phyloP scores from a whole-genome alignment of 2,113 vertebrate species.

The Silurus glanis region DNA sequence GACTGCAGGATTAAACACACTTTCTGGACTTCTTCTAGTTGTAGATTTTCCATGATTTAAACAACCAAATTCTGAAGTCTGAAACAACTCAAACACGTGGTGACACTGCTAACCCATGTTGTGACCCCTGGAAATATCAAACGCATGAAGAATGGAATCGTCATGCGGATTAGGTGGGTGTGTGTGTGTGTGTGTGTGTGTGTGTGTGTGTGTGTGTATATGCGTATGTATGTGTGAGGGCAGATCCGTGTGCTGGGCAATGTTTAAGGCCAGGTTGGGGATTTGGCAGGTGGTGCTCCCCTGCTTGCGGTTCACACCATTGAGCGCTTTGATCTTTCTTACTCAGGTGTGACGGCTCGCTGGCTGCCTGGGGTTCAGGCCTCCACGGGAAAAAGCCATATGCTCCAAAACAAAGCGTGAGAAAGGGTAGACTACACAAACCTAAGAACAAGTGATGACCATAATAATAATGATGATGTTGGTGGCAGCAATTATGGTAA shows the following conservation, averaged over 20 bases:
- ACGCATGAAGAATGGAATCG: constrained; percentile 62
- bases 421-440: constrained; percentile 64
- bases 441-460: constrained; percentile 47
- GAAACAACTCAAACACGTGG: constrained; percentile 41
- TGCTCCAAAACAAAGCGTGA: constrained; percentile 66
- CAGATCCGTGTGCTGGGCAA: constrained; percentile 22
- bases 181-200: constrained; percentile 17
- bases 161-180: constrained; percentile 53
- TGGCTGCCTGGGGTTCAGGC: constrained; percentile 57
- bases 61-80: constrained; percentile 55
- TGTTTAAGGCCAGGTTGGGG: constrained; percentile 23
- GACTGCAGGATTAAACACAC: not conserved
- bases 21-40: constrained; percentile 43
- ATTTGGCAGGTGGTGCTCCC: constrained; percentile 67
- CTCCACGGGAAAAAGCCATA: constrained; percentile 62
- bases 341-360: constrained; percentile 53
- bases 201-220: constrained; percentile 9
- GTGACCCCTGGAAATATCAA: constrained; percentile 59
- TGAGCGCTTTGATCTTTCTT: constrained; percentile 68
- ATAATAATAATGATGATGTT: not conserved
- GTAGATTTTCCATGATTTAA: constrained; percentile 58
- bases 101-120: constrained; percentile 59
- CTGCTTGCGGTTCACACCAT: constrained; percentile 64
- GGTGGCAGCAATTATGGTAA: not conserved
- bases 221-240: not conserved